A percentile compares a stretch with the other conserved stretches of the same genome.
phyloP scores from a whole-genome alignment of 2,113 vertebrate genomes.

The Ochotona princeps region DNA sequence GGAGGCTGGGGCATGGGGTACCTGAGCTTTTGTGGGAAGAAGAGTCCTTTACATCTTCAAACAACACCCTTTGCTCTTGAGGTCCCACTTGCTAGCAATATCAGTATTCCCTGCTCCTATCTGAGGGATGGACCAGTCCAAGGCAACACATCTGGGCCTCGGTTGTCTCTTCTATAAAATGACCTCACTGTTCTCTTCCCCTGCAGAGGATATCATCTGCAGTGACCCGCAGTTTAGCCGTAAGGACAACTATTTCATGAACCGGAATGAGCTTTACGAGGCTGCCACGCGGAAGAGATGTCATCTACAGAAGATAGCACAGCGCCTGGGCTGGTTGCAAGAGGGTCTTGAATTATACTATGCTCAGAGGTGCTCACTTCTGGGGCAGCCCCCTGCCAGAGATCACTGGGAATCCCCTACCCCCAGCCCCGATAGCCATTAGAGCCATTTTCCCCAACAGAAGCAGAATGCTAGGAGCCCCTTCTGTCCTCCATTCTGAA shows the following conservation, averaged over 20 bases:
- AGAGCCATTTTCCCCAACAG: neutral
- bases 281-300: constrained; percentile 77
- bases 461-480: neutral
- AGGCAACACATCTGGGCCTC: neutral
- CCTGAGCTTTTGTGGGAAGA: neutral
- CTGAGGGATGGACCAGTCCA: neutral
- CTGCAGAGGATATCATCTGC: constrained; percentile 82
- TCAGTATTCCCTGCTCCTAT: neutral
- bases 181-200: constrained; percentile 20
- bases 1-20: fast-evolving
- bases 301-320: constrained; percentile 76
- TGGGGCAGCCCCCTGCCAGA: neutral
- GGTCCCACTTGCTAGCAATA: neutral
- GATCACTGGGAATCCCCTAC: neutral
- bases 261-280: constrained; percentile 83
- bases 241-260: constrained; percentile 86
- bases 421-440: neutral
- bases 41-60: neutral
- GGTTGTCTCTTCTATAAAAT: neutral
- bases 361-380: constrained; percentile 80
- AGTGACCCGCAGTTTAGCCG: constrained; percentile 79
- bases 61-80: neutral
- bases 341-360: constrained; percentile 70
- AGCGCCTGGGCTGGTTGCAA: constrained; percentile 82
- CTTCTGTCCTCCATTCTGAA: neutral